Evolutionary conservation across 2,888 invertebrate species (phyloP).

Genomic region (Myopa tessellatipennis): DNA sequence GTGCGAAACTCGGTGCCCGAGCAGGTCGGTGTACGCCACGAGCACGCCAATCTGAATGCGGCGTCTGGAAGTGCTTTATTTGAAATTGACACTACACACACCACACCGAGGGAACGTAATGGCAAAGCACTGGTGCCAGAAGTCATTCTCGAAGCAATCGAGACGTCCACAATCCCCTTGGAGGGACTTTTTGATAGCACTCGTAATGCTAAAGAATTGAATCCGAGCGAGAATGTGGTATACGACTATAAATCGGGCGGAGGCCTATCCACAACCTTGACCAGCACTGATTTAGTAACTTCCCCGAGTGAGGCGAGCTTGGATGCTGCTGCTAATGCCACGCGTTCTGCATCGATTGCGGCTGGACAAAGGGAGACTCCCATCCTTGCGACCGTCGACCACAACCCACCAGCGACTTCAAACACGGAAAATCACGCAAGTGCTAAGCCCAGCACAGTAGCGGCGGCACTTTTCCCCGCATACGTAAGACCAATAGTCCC

Average conservation of each 20-base stretch:
- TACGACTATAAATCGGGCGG: slow-evolving; percentile 65
- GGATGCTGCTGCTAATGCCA: background rate
- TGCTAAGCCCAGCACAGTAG: slow-evolving; percentile 48
- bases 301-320: background rate
- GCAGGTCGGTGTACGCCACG: slow-evolving; percentile 23
- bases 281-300: background rate
- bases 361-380: background rate
- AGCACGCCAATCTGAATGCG: slow-evolving; percentile 38
- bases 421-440: slow-evolving; percentile 33
- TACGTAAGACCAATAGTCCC: slow-evolving; percentile 67
- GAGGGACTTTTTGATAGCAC: slow-evolving; percentile 75
- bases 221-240: slow-evolving; percentile 56
- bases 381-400: background rate
- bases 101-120: slow-evolving; percentile 48
- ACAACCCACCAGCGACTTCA: background rate
- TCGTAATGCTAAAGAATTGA: slow-evolving; percentile 65
- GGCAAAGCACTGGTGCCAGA: slow-evolving; percentile 64
- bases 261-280: slow-evolving; percentile 50
- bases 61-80: slow-evolving; percentile 9
- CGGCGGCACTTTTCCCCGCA: slow-evolving; percentile 50
- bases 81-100: background rate
- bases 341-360: background rate
- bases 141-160: slow-evolving; percentile 65
- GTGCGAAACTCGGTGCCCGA: slow-evolving; percentile 58
- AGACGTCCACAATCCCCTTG: slow-evolving; percentile 76